Evolutionary conservation across 2,797 vertebrate species (phyloP), one percentile per base, ranked within the genome.

Genomic region (Acropternis orthonyx): DNA sequence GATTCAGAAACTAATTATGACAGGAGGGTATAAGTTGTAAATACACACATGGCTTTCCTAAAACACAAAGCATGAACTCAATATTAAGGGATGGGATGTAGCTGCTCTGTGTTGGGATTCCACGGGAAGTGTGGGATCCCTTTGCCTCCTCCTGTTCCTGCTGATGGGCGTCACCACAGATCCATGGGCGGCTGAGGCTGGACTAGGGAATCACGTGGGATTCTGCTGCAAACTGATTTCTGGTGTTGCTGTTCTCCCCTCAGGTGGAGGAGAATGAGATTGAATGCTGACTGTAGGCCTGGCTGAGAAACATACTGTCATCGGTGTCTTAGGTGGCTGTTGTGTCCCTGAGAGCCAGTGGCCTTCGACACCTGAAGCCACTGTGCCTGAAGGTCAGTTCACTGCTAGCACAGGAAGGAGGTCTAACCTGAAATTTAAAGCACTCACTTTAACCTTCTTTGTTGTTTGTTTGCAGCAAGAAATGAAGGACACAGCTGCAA

Each of bases 291-390:
- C 97, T 98, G 88, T 98, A 98, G 99, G 99, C 99, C 99, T 98
- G 99, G 98, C 99, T 99, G 99, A 99, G 99, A 99, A 99, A 99
- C 98, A 99, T 97, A 98, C 98, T 98, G 98, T 97, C 98, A 97
- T 98, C 98, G 96, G 98, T 98, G 97, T 97, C 97, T 97, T 98
- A 97, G 97, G 97, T 98, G 97, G 96, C 97, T 92, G 97, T 98
- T 98, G 97, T 97, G 97, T 96, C 98, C 97, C 97, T 98, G 97
- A 98, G 94, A 97, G 97, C 97, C 97, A 97, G 88, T 98, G 97
- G 97, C 96, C 98, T 98, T 97, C 76, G 94, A 98, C 93, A 95
- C 96, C 95, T 98, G 95, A 98, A 98, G 98, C 97, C 97, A 97
- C 97, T 98, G 96, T 97, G 97, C 97, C 96, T 97, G 96, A 97